Base-by-base conservation (phyloP, 2,797 vertebrate species). In the Hydrolagus colliei region DNA sequence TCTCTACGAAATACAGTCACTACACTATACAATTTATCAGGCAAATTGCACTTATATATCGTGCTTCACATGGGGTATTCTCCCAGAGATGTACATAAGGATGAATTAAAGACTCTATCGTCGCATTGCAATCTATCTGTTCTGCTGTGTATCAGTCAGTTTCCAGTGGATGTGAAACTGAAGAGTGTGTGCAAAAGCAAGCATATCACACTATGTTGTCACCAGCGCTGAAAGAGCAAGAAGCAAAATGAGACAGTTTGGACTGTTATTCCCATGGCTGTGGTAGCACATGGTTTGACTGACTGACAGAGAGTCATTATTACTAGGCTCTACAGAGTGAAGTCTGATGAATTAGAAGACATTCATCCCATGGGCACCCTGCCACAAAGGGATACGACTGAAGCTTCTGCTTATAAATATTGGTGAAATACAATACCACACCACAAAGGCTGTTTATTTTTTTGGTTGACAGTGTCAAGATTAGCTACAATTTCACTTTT, bases 251-350 rank as follows among this genome's bases (percentile, higher is more conserved):
- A 68, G 16, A 67, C 22, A 68, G 65, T 35, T 8, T 10, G 27
- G 52, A 68, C 63, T 9, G 1, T 35, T 65, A 80, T 80, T 80
- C 78, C 62, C 14, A 82, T 41, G 13, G 8, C 22, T 18, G 13
- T 67, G 14, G 63, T 35, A 9, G 65, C 22, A 67, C 32, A 7
- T 82, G 63, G 79, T 41, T 82, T 68, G 63, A 68, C 61, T 68
- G 41, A 18, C 11, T 82, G 27, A 35, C 9, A 68, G 62, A 68
- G 41, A 82, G 65, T 32, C 68, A 82, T 82, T 82, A 82, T 82
- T 68, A 20, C 27, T 22, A 32, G 22, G 67, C 14, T 79, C 62
- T 65, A 63, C 27, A 62, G 32, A 9, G 7, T 32, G 78, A 80
- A 27, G 22, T 5, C 22, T 67, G 27, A n/a, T 27, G n/a, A 79